A percentile compares a stretch with the other conserved stretches of the same genome.
Evolutionary conservation across 1,140 invertebrate species (phyloP).

Genomic region (Dreissena rostriformis): DNA sequence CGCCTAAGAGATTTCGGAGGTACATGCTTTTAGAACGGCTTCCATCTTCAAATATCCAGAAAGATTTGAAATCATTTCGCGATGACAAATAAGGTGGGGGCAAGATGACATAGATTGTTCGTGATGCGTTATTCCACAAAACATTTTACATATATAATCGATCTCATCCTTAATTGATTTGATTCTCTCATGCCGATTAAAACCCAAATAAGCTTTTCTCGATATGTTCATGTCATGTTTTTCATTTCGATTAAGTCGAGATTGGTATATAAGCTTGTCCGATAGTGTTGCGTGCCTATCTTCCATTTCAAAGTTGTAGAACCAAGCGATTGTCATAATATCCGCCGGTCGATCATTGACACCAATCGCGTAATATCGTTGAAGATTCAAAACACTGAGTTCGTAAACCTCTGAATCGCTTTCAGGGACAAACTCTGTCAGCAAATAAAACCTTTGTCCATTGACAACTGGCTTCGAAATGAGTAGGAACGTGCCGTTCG

Average conservation of each 20-base stretch:
- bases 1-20: background rate
- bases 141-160: background rate
- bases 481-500: constrained; percentile 10
- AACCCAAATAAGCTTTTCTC: background rate
- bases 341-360: constrained; percentile 29
- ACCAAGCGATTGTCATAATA: constrained; percentile 53
- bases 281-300: background rate
- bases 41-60: background rate
- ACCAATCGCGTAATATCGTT: constrained; percentile 41
- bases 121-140: too few species aligned
- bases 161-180: background rate
- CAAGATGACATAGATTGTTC: too few species aligned
- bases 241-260: background rate
- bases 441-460: background rate
- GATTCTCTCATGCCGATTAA: background rate
- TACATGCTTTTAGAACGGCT: background rate
- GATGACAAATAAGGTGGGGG: background rate
- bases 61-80: background rate
- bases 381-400: constrained; percentile 25
- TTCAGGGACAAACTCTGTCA: constrained; percentile 13
- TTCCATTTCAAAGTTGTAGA: constrained; percentile 47
- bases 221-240: constrained; percentile 1
- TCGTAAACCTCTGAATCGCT: background rate
- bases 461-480: background rate
- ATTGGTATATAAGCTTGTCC: background rate